Base-by-base conservation (phyloP, 35 echinoderm and acorn worm species). In the Chiridota heheva region DNA sequence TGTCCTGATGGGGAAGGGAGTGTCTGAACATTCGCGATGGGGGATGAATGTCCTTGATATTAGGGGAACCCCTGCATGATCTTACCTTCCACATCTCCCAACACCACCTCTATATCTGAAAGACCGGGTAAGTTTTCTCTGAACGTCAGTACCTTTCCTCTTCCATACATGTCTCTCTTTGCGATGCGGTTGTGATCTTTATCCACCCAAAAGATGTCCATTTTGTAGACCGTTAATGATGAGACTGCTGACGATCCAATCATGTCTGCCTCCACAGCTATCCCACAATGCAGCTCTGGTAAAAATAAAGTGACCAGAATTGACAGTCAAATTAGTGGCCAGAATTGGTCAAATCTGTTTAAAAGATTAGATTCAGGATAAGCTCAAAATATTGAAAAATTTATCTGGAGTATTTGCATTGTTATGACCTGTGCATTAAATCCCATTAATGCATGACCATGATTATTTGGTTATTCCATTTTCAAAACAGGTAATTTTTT, bases 201-300 rank as follows among this genome's bases (percentile, higher is more conserved):
- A 0, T 77, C 73, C 10, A 55, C 43, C 73, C 73, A 77, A 53
- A 57, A 77, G n/a, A 77, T 6, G 27, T 77, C 73, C 7, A 40
- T 36, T 18, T 77, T 30, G 32, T 77, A 40, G 6, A 77, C 53
- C 1, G 73, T 58, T 15, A 77, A 34, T 0, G 32, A 31, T 42
- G 69, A 44, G 1, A 44, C 69, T n/a, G n/a, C n/a, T n/a, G n/a
- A n/a, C 15, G 37, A 46, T 10, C 69, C 69, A 12, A 72, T 44
- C 42, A 72, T 22, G 15, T 72, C 69, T 3, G 26, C 32, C 42
- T 72, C 69, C 17, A 72, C 69, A 28, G 69, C 36, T 5, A 44
- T 72, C 1, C 69, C 69, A 46, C 69, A 72, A 22, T 72, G 69
- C 30, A 72, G 49, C 44, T 72, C 69, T 72, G 42, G 15, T 4